Percentiles rank a stretch among this genome's conserved stretches.
Evolutionary conservation across 2,797 vertebrate species (phyloP).

Genomic region (Gallinago nigripennis): DNA sequence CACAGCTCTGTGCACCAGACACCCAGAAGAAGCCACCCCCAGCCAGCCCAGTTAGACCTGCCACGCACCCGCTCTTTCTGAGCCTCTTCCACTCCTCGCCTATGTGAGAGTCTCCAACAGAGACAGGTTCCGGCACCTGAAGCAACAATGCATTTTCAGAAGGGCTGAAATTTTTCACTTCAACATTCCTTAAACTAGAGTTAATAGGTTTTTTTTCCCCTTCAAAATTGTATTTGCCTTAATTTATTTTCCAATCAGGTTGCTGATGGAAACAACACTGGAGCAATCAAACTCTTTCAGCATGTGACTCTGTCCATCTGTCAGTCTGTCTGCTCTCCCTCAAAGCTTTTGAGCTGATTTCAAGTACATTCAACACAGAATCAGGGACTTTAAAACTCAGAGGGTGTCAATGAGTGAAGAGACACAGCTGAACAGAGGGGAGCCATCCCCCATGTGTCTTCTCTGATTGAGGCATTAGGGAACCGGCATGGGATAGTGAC

Average conservation of each 20-base stretch:
- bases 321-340: neutral
- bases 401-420: neutral
- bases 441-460: neutral
- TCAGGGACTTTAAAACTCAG: neutral
- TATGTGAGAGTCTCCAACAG: rapidly evolving
- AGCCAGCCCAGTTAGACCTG: neutral
- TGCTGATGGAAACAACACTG: neutral
- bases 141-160: neutral
- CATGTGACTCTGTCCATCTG: neutral
- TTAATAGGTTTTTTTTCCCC: neutral
- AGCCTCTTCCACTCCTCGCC: neutral
- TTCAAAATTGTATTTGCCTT: neutral
- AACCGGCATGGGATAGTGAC: neutral
- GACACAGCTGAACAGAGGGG: neutral
- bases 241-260: neutral
- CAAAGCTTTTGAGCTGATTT: slow-evolving; percentile 13
- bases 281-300: neutral
- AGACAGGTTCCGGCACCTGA: neutral
- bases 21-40: neutral
- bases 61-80: neutral
- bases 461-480: neutral
- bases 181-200: neutral
- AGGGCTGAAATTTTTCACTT: neutral
- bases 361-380: neutral
- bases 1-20: neutral